Conservation (phyloP, 2,888 invertebrate genomes). For the Eurois occulta region DNA sequence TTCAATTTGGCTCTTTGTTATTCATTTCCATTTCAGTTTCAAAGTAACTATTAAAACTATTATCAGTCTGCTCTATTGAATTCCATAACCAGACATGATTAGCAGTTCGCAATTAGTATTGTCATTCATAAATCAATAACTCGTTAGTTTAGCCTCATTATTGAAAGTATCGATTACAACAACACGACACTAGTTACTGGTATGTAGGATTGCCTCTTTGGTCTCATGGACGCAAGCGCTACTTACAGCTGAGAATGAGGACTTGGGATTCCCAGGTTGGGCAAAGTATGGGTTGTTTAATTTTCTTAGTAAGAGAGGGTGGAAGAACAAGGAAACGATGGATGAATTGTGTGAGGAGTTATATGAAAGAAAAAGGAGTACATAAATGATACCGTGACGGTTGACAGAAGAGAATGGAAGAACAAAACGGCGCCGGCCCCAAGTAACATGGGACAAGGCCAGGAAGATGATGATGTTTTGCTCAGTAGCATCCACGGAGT, state of each 20-base stretch:
- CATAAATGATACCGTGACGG: too few species aligned
- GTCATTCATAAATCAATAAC: slow-evolving; percentile 49
- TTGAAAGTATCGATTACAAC: slow-evolving; percentile 32
- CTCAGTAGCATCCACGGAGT: too few species aligned
- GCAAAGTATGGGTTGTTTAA: not conserved
- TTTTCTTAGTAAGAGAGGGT: too few species aligned
- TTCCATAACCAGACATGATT: slow-evolving; percentile 44
- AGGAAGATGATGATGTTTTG: too few species aligned
- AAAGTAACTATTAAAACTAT: slow-evolving; percentile 34
- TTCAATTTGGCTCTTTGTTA: not conserved
- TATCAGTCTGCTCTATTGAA: not conserved
- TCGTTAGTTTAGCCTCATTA: slow-evolving; percentile 39
- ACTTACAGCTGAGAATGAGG: not conserved
- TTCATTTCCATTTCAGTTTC: slow-evolving; percentile 34
- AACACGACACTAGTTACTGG: not conserved
- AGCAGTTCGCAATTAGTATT: slow-evolving; percentile 28
- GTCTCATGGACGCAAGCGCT: not conserved
- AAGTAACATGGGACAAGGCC: too few species aligned
- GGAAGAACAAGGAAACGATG: too few species aligned
- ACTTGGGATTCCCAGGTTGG: not conserved
- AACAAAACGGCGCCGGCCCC: too few species aligned
- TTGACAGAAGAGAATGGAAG: too few species aligned
- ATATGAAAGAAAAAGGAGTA: too few species aligned
- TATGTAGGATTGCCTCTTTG: not conserved
- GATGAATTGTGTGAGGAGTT: too few species aligned